Evolutionary conservation across 2,797 vertebrate species (phyloP).

Genomic region (Macroramphosus scolopax): DNA sequence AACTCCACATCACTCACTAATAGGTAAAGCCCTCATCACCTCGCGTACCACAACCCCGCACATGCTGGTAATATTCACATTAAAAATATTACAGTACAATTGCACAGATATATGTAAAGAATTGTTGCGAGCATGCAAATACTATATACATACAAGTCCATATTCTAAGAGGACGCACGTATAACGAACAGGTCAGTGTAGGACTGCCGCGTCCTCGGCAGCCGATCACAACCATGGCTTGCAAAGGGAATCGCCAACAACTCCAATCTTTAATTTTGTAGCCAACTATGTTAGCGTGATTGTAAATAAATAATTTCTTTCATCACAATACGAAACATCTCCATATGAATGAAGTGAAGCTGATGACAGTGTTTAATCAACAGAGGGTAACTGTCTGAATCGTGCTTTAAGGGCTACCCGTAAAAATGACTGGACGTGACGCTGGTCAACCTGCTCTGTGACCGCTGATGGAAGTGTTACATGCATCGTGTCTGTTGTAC

Average conservation of each 20-base stretch:
- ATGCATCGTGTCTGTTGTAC: conserved; percentile 43
- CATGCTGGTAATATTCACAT: conserved; percentile 66
- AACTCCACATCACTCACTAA: conserved; percentile 26
- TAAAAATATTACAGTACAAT: conserved; percentile 48
- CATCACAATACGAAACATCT: conserved; percentile 33
- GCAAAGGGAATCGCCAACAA: conserved; percentile 62
- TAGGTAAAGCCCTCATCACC: conserved; percentile 40
- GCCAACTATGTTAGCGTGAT: conserved; percentile 59
- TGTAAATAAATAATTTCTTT: conserved; percentile 63
- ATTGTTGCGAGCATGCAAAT: conserved; percentile 61
- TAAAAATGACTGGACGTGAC: conserved; percentile 47
- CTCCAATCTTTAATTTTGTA: conserved; percentile 39
- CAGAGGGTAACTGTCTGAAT: conserved; percentile 57
- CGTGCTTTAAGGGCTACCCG: conserved; percentile 78
- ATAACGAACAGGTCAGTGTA: conserved; percentile 24
- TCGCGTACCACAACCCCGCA: conserved; percentile 18
- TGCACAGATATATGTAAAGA: conserved; percentile 58
- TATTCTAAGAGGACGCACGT: conserved; percentile 21
- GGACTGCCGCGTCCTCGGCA: conserved; percentile 36
- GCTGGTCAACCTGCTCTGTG: conserved; percentile 29
- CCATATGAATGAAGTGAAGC: conserved; percentile 26
- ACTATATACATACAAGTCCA: conserved; percentile 36
- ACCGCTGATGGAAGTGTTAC: conserved; percentile 39
- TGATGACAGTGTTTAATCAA: conserved; percentile 50
- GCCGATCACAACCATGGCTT: conserved; percentile 64